Base-by-base conservation (phyloP, 2,797 vertebrate species). In the Anabacerthia variegaticeps region DNA sequence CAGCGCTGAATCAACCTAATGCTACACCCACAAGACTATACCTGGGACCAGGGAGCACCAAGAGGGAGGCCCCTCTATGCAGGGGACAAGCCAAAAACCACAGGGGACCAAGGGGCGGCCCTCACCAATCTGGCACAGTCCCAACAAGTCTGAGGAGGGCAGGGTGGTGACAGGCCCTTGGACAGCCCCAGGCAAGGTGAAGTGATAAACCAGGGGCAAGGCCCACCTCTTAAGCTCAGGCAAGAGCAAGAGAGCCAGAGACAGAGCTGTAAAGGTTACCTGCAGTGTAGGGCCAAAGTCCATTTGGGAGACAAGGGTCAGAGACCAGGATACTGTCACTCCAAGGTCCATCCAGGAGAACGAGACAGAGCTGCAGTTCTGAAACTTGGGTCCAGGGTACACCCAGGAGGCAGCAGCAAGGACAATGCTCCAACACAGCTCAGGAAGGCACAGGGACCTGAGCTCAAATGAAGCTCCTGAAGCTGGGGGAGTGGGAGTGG, bases 381-480 rank as follows among this genome's bases (percentile, higher is more conserved):
- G 13, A 7, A 27, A 2, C 0, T 0, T 0, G 2, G 14, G 18
- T 14, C 28, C 44, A 10, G 14, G 19, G 8, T 4, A 3, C 41
- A 30, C 3, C 23, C 49, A 39, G 0, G 14, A 79, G 5, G 4
- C 52, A 59, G 17, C 34, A 77, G 17, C 19, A 46, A 7, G 3
- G 3, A 80, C 26, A 51, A 1, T 0, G 1, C 22, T 41, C 30
- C 24, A 28, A 2, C 14, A 46, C 0, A 8, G 7, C 27, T 46
- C 34, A 46, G 14, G 4, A 39, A 20, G 22, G 14, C 2, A 11
- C 1, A 0, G 1, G 0, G 12, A 68, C 2, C 46, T 16, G 12
- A 55, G 22, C 36, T 77, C 24, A 59, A 36, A 36, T 13, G 52
- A 76, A 75, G 23, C 41, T 41, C 30, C 36, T 6, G 21, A 59